Conservation (phyloP, 2,888 invertebrate species). For the Ochropacha duplaris region DNA sequence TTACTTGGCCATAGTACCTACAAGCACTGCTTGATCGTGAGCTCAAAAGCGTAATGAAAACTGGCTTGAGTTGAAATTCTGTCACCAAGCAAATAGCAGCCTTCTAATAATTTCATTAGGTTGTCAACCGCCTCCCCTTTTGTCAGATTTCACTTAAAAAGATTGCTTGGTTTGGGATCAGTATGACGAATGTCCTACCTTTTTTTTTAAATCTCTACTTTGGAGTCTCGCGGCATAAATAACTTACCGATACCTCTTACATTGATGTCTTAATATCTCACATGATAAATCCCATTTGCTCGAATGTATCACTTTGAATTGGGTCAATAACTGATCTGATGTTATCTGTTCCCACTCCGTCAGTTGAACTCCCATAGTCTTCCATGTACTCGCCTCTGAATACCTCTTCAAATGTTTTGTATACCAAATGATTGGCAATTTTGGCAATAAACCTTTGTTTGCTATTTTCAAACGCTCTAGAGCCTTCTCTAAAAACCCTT, state of each 20-base stretch:
- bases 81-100: too few relatives aligned
- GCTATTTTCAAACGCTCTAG: constrained; percentile 83
- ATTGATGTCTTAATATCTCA: constrained; percentile 52
- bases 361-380: constrained; percentile 85
- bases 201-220: too few relatives aligned
- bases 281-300: constrained; percentile 92
- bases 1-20: too few relatives aligned
- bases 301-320: constrained; percentile 89
- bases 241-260: constrained; percentile 54
- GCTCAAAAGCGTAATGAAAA: too few relatives aligned
- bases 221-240: neutral
- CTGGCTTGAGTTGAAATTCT: too few relatives aligned
- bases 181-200: too few relatives aligned
- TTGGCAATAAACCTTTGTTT: constrained; percentile 81
- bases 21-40: too few relatives aligned
- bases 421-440: constrained; percentile 87
- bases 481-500: constrained; percentile 86
- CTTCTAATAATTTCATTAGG: too few relatives aligned
- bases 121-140: too few relatives aligned
- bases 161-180: neutral
- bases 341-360: constrained; percentile 88
- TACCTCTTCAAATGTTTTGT: constrained; percentile 82
- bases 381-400: constrained; percentile 73
- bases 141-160: too few relatives aligned
- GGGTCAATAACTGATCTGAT: constrained; percentile 85